phyloP scores from a whole-genome alignment of 2,113 vertebrate genomes.

The Pseudorhombus dupliciocellatus region DNA sequence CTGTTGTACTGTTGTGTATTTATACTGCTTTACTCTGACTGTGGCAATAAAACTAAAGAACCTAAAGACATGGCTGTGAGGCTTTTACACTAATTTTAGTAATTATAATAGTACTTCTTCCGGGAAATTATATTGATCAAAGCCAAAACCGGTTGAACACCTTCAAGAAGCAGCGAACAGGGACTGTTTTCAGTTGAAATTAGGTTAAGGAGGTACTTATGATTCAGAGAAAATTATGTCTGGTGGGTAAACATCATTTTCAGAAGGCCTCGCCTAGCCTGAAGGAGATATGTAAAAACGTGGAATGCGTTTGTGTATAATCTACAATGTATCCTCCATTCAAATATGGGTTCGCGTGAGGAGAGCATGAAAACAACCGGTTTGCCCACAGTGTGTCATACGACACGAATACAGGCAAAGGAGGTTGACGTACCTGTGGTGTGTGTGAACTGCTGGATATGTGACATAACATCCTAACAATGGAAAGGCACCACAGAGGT shows the following conservation, averaged over 20 bases:
- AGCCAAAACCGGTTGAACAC: not conserved
- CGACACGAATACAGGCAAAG: not conserved
- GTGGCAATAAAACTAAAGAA: too few species aligned
- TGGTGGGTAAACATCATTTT: not conserved
- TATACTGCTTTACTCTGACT: too few species aligned
- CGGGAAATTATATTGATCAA: too few species aligned
- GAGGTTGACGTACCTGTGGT: constrained; percentile 11
- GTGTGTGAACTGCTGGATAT: constrained; percentile 11
- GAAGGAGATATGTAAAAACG: not conserved
- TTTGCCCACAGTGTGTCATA: not conserved
- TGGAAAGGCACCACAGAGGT: not conserved
- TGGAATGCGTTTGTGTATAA: not conserved
- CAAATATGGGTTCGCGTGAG: not conserved
- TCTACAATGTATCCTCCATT: not conserved
- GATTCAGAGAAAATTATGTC: not conserved
- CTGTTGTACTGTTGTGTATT: too few species aligned
- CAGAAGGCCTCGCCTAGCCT: not conserved
- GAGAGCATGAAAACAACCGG: not conserved
- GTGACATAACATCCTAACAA: not conserved
- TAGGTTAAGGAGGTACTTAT: not conserved
- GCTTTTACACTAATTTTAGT: too few species aligned
- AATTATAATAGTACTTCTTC: too few species aligned
- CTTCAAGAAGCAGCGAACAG: too few species aligned
- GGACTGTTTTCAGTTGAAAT: too few species aligned
- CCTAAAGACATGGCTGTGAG: too few species aligned